phyloP scores from a whole-genome alignment of 2,888 invertebrate genomes.

The Prosopocoilus inquinatus region DNA sequence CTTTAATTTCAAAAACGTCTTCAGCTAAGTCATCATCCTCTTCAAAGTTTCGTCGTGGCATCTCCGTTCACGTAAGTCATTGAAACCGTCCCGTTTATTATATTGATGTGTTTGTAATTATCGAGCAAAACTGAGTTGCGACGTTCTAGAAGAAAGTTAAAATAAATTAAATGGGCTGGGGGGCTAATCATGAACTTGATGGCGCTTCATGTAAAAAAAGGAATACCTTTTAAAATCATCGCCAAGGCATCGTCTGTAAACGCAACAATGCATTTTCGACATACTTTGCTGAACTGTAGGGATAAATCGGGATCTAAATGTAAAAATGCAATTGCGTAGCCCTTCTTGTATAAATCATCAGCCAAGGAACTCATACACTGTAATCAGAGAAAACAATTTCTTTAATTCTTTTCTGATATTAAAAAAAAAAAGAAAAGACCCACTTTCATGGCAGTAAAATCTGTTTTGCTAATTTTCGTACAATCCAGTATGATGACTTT shows the following conservation, averaged over 20 bases:
- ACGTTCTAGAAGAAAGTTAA: conserved; percentile 9
- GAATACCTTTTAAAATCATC: conserved; percentile 16
- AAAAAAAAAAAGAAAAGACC: conserved; percentile 15
- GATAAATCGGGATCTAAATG: conserved; percentile 20
- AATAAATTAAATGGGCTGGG: not conserved
- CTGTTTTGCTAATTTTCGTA: conserved; percentile 59
- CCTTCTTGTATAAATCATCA: conserved; percentile 34
- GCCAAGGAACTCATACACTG: conserved; percentile 40
- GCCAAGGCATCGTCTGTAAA: conserved; percentile 17
- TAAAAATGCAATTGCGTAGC: conserved; percentile 35
- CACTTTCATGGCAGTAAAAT: conserved; percentile 70
- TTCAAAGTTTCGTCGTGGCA: not conserved
- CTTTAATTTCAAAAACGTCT: too few relatives aligned
- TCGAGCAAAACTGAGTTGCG: conserved; percentile 17
- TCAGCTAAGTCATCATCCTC: not conserved
- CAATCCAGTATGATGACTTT: conserved; percentile 62
- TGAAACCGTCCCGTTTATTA: not conserved
- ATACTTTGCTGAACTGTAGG: conserved; percentile 18
- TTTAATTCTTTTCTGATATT: not conserved
- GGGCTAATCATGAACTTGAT: not conserved
- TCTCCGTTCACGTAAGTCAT: not conserved
- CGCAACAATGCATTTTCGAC: conserved; percentile 17
- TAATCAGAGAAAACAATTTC: conserved; percentile 10
- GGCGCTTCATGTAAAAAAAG: not conserved
- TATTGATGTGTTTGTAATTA: conserved; percentile 15